A percentile compares a stretch with the other conserved stretches of the same genome.
phyloP scores from a whole-genome alignment of 2,797 vertebrate species.

The Coregonus ussuriensis region DNA sequence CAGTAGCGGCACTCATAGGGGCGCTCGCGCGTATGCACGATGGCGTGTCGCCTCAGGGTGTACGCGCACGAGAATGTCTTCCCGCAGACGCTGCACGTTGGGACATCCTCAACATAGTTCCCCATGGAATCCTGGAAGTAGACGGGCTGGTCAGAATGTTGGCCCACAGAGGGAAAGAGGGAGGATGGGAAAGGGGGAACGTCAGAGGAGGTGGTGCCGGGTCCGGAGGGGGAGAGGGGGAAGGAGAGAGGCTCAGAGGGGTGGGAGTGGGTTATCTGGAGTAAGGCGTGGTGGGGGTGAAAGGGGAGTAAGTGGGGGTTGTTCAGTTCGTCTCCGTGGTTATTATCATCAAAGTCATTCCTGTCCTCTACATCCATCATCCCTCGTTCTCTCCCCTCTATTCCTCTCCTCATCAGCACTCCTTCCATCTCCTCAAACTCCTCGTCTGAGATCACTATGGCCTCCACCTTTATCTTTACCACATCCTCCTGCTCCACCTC shows the following conservation, averaged over 20 bases:
- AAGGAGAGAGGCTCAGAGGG: slow-evolving; percentile 67
- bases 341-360: slow-evolving; percentile 69
- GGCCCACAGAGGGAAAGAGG: slow-evolving; percentile 51
- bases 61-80: slow-evolving; percentile 96
- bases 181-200: slow-evolving; percentile 38
- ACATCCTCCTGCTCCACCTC: slow-evolving; percentile 29
- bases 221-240: slow-evolving; percentile 72
- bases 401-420: slow-evolving; percentile 17
- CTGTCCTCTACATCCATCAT: slow-evolving; percentile 59
- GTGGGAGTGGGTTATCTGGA: slow-evolving; percentile 72
- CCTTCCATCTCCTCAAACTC: slow-evolving; percentile 78
- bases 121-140: slow-evolving; percentile 73
- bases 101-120: slow-evolving; percentile 88
- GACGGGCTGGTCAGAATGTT: slow-evolving; percentile 67
- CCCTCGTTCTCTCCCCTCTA: slow-evolving; percentile 33
- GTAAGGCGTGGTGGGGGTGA: slow-evolving; percentile 69
- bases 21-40: slow-evolving; percentile 91
- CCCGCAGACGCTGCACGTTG: slow-evolving; percentile 89
- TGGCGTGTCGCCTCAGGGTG: slow-evolving; percentile 89
- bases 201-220: slow-evolving; percentile 61
- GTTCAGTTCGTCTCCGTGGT: slow-evolving; percentile 68
- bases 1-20: slow-evolving; percentile 95
- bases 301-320: slow-evolving; percentile 68
- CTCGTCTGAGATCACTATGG: slow-evolving; percentile 92
- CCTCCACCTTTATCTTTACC: slow-evolving; percentile 86